phyloP scores from a whole-genome alignment of 2,797 vertebrate species.

The Muraenolepis orangiensis region DNA sequence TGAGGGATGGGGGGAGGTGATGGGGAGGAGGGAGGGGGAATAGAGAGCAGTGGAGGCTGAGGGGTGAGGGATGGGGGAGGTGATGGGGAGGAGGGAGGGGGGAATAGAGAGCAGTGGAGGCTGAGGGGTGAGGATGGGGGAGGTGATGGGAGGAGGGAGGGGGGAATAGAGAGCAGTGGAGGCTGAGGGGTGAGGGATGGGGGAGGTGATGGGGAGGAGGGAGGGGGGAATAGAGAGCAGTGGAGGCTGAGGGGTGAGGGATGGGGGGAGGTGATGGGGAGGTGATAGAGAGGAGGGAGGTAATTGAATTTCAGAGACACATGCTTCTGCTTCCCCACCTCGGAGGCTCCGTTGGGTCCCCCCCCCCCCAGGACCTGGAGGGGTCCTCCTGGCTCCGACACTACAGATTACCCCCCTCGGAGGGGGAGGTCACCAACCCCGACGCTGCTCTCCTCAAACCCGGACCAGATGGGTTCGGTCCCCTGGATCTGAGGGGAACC shows the following conservation, averaged over 20 bases:
- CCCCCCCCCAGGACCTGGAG: not conserved
- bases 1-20: too few species aligned
- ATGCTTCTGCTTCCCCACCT: conserved; percentile 46
- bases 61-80: not conserved
- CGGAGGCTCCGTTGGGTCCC: too few species aligned
- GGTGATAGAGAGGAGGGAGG: conserved; percentile 14
- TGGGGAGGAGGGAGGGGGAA: conserved; percentile 40
- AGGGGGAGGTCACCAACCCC: not conserved
- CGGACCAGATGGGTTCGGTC: not conserved
- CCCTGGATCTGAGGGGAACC: not conserved
- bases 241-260: conserved; percentile 22
- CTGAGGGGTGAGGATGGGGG: too few species aligned
- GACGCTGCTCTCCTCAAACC: not conserved
- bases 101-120: not conserved
- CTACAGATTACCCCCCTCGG: not conserved
- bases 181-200: too few species aligned
- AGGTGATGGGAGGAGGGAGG: too few species aligned
- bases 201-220: not conserved
- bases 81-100: too few species aligned
- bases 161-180: too few species aligned
- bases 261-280: too few species aligned
- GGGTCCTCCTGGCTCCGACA: not conserved
- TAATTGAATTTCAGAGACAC: conserved; percentile 62
- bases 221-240: conserved; percentile 55
- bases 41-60: conserved; percentile 45